phyloP scores from a whole-genome alignment of 1,140 invertebrate genomes.

The Tribolium madens region DNA sequence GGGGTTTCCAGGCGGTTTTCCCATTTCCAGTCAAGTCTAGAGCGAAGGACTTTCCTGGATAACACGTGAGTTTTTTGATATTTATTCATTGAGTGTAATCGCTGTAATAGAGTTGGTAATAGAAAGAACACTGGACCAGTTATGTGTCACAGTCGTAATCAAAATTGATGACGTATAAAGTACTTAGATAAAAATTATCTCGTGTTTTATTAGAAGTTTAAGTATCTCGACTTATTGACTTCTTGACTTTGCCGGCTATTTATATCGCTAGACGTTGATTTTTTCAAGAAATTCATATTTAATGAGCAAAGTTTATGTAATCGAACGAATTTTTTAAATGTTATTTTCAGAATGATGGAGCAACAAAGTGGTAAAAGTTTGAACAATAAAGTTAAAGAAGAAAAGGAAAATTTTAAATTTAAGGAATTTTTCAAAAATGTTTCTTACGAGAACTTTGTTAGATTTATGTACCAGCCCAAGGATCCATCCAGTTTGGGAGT shows the following conservation, averaged over 20 bases:
- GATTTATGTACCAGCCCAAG: conserved; percentile 74
- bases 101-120: conserved; percentile 10
- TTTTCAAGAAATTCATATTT: neutral
- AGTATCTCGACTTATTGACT: conserved; percentile 36
- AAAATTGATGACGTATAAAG: conserved; percentile 22
- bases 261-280: conserved; percentile 15
- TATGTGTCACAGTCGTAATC: conserved; percentile 26
- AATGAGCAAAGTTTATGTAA: conserved; percentile 18
- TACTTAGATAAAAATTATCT: conserved; percentile 36
- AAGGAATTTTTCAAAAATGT: neutral
- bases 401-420: conserved; percentile 15
- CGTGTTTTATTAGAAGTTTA: neutral
- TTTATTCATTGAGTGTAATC: neutral
- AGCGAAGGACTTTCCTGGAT: neutral
- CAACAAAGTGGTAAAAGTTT: conserved; percentile 4
- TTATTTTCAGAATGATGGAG: neutral
- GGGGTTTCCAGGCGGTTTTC: conserved; percentile 7
- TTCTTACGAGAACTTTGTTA: conserved; percentile 66
- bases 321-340: neutral
- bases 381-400: neutral
- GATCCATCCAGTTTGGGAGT: conserved; percentile 83
- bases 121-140: conserved; percentile 1
- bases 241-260: conserved; percentile 40
- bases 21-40: conserved; percentile 14
- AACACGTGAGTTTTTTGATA: conserved; percentile 14